Conservation (phyloP, 2,888 invertebrate genomes). For the Kryphioiulus occultus region DNA sequence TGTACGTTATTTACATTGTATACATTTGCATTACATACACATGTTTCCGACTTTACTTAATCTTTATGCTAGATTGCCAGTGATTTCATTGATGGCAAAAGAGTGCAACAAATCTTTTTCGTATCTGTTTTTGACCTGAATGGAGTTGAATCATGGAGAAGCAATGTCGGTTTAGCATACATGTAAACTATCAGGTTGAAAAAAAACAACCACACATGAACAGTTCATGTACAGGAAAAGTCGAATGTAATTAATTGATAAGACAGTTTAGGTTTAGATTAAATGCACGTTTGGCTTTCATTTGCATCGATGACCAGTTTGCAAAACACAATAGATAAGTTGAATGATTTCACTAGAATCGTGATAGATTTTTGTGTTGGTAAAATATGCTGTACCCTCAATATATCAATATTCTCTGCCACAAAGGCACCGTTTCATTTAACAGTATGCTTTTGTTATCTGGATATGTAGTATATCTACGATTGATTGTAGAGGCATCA, state of each 20-base stretch:
- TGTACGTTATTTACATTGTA: neutral
- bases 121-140: neutral
- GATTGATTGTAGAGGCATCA: no score
- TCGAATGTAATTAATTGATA: neutral
- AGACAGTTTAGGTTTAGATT: neutral
- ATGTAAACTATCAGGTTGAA: no score
- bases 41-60: neutral
- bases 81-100: constrained; percentile 16
- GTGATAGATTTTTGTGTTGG: neutral
- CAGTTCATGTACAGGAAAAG: neutral
- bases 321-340: neutral
- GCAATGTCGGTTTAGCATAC: neutral
- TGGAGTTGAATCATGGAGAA: neutral
- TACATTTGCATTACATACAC: neutral
- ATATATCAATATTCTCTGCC: neutral
- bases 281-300: neutral
- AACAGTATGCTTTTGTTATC: no score
- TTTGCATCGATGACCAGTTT: neutral
- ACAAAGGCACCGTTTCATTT: no score
- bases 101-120: neutral
- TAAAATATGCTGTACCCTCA: neutral
- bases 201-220: neutral
- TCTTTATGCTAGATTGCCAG: neutral
- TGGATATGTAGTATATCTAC: no score
- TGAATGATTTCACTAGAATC: neutral